Percentiles rank a stretch among this genome's conserved stretches.
Conservation (phyloP, 2,113 vertebrate genomes). For the Chlamydotis undulata region DNA sequence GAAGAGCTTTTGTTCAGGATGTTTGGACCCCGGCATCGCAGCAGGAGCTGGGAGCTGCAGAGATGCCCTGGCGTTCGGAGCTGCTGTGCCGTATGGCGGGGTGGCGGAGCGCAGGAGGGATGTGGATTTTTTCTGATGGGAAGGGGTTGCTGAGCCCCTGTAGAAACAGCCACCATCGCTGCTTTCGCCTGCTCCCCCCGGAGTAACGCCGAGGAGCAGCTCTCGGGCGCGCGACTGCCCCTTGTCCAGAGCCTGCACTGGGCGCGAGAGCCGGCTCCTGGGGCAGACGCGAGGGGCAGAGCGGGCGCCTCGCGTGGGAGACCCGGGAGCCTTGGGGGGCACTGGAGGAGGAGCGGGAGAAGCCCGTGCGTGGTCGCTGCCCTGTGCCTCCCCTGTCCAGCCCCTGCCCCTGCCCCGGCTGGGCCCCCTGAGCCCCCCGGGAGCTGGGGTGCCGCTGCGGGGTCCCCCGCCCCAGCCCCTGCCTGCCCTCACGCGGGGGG, state of each 20-base stretch:
- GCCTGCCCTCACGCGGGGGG: not conserved
- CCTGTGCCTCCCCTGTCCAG: not conserved
- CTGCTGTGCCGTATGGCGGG: not conserved
- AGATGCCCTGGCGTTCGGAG: not conserved
- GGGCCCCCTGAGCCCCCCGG: not conserved
- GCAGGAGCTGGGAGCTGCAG: not conserved
- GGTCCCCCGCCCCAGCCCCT: not conserved
- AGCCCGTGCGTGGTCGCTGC: fast-evolving
- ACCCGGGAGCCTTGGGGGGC: not conserved
- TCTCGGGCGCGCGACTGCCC: not conserved
- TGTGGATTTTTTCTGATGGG: not conserved
- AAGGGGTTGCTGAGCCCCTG: not conserved
- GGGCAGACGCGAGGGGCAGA: not conserved
- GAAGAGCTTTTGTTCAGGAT: not conserved
- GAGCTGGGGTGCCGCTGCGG: fast-evolving
- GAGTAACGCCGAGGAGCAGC: not conserved
- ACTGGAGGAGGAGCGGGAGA: not conserved
- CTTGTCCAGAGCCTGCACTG: not conserved
- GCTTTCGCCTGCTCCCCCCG: not conserved
- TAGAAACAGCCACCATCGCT: not conserved
- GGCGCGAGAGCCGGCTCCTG: fast-evolving
- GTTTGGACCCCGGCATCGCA: not conserved
- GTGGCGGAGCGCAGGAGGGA: not conserved
- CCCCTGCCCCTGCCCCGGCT: fast-evolving
- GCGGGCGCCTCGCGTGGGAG: not conserved